Base-by-base conservation (phyloP, 2,888 invertebrate genomes). In the Ormyrus rosae region DNA sequence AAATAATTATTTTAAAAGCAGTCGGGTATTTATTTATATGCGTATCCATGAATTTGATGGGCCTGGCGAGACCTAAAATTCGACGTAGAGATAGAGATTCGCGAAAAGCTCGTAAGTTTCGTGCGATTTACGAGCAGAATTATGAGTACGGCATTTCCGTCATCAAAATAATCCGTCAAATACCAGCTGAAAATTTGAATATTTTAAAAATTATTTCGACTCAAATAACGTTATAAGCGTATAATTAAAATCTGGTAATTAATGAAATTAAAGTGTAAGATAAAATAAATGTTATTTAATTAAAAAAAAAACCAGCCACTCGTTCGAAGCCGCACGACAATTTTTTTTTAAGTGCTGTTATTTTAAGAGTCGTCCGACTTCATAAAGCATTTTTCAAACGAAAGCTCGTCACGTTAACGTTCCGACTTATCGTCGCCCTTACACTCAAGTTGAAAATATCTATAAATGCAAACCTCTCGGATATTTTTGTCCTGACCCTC, bases 51-150 rank as follows among this genome's bases (percentile, higher is more conserved):
- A 63, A 63, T 73, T 55, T 64, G 13, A 73, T 73, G 64, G 72
- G 64, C 55, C 55, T 73, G 45, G 19, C 60, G 61, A 72, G 34
- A 63, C 46, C 13, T 45, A 53, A 63, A 53, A 63, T 72, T 72
- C 46, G 55, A 45, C 63, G 55, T 0, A 50, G 55, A 73, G 64
- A 64, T 64, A 48, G 48, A 64, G 63, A 73, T 63, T 64, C 63
- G 13, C 63, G n/a, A 53, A 9, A 34, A n/a, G 56, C 53, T 65
- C 65, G 65, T 50, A 56, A 56, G 74, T 58, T 34, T 65, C 65
- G 74, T 65, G 48, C 74, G 58, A 74, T 74, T 74, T 74, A 74
- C 74, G 56, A 65, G 56, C 65, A 58, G 34, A 74, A 65, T 65
- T 74, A 74, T 65, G 74, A 65, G 65, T 50, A 65, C 56, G 34